These are phyloP conservation scores for Struthidea cinerea DNA, from an alignment of 2,113 vertebrate species.

Conservation along the genomic window DNA sequence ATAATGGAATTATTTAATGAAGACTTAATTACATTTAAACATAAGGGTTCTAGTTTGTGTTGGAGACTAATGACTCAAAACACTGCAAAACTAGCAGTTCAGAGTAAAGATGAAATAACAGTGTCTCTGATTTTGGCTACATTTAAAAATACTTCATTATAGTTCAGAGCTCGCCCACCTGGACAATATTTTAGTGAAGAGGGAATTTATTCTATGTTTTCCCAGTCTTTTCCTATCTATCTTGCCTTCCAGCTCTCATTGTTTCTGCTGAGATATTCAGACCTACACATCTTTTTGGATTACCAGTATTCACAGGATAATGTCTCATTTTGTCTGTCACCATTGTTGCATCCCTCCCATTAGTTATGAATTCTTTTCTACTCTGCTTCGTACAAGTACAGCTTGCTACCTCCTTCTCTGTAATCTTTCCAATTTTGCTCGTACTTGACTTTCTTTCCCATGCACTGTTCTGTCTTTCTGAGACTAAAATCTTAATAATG, in stretches of 20 bases:
- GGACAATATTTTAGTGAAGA: not conserved
- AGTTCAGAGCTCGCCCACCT: not conserved
- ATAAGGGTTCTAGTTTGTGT: not conserved
- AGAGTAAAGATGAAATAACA: not conserved
- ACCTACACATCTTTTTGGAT: not conserved
- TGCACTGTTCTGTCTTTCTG: not conserved
- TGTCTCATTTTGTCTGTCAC: not conserved
- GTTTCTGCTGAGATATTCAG: not conserved
- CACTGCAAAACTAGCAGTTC: not conserved
- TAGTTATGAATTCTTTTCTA: not conserved
- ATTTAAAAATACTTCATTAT: not conserved
- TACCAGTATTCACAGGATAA: not conserved
- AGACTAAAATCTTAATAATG: not conserved
- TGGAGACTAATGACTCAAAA: not conserved
- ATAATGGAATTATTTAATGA: conserved; percentile 26
- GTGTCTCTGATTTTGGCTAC: not conserved
- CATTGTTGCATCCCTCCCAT: not conserved
- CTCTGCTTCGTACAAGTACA: not conserved
- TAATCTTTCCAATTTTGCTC: conserved; percentile 3
- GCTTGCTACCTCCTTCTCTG: conserved; percentile 12
- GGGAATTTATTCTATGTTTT: not conserved
- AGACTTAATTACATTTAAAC: not conserved
- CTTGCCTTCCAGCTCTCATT: not conserved
- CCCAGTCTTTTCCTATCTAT: not conserved
- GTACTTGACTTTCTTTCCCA: not conserved